Base-by-base conservation (phyloP, 2,113 vertebrate species). In the Pao palembangensis region DNA sequence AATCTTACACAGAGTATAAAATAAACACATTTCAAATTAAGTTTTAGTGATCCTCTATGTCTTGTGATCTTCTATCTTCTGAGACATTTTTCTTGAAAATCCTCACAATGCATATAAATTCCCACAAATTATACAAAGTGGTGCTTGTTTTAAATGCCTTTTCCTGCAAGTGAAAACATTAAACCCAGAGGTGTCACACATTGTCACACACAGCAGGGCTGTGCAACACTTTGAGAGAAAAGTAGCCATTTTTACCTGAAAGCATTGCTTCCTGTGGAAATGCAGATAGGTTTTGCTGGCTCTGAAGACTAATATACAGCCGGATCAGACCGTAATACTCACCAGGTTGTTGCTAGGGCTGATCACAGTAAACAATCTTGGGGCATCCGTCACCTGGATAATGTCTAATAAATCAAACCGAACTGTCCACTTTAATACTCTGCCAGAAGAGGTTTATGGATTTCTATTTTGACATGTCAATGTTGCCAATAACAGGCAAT, bases 221-320 rank as follows among this genome's bases (percentile, higher is more conserved):
- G 23, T 64, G 42, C 20, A 48, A 46, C 19, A 34, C 20, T 67
- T 59, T 10, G 50, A 20, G 65, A 65, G 23, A 53, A 28, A 53
- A 28, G 44, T 8, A 59, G 2, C 11, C 34, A 2, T 38, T 38
- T 38, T 11, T 38, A 38, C 34, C 34, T 12, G 34, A 73, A 52
- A 50, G 55, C 21, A 43, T 3, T 3, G 15, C 13, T 20, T 34
- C 50, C 49, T 44, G 47, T 75, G 42, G 28, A 28, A 59, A 20
- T 79, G 67, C 17, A 31, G 69, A 79, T 73, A 84, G 75, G 31
- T 34, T 47, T 47, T 8, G 15, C 4, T 88, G 83, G 89, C 80
- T 81, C 76, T 62, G 73, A 78, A 74, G 62, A 73, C 69, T 90
- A 87, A 91, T 89, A 91, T 90, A 89, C 80, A 73, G 71, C 86